Base-by-base conservation (phyloP, 1,140 invertebrate genomes). In the Euura saliciscinereae region DNA sequence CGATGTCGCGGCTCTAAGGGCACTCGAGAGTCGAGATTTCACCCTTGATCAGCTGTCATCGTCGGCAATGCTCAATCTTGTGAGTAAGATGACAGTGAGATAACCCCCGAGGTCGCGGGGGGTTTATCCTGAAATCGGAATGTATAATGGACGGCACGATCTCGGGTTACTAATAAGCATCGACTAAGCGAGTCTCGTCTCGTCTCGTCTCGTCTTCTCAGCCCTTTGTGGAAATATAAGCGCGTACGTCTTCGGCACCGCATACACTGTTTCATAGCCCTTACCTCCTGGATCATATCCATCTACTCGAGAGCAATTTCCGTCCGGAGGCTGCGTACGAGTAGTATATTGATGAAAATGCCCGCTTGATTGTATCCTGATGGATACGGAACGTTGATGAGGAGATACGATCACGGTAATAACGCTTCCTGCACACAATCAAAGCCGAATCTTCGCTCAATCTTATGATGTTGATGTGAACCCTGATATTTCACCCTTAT, bases 61-160 rank as follows among this genome's bases (percentile, higher is more conserved):
- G 46, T n/a, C 28, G 13, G 66, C 66, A 66, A 66, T 66, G 66
- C 66, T 66, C 66, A 66, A 66, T 66, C 66, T 66, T 66, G 28
- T 28, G 28, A 13, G 59, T 10, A 13, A 68, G 71, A 71, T 73
- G 71, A 70, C 68, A 70, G 67, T 72, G 64, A 45, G 64, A 73
- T 68, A 68, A 73, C 42, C 44, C 13, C 69, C 66, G 43, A 46
- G 45, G 64, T 10, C 28, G 43, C 67, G 46, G 68, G 70, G 70
- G 71, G 78, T 79, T 85, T 86, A 86, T 86, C 84, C 82, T 76
- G 75, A 70, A 86, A 85, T 87, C 82, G 81, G 82, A 86, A 86
- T 86, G 80, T 82, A 76, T 86, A 86, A 87, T 87, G 78, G 81
- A 80, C 76, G 77, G 72, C 59, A 86, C 85, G 80, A 80, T 82